These are phyloP conservation scores for Alviniconcha marisindica DNA, from an alignment of 1,140 invertebrate genomes.

Conservation along the genomic window DNA sequence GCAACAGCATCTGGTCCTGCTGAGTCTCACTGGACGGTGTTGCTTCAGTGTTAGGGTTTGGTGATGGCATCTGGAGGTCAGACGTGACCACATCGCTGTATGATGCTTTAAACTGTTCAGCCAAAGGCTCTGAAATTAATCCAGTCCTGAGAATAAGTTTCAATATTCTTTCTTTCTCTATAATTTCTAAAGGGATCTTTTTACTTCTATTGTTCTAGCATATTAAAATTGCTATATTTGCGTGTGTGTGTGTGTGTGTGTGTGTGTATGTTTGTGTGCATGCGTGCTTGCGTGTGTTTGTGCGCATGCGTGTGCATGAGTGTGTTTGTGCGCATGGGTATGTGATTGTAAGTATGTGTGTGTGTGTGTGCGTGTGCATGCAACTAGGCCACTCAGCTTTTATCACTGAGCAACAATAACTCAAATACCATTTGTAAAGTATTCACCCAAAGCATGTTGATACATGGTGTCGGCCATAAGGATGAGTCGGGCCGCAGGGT, in stretches of 20 bases:
- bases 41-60: too few relatives aligned
- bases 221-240: too few relatives aligned
- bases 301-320: too few relatives aligned
- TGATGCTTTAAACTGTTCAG: not conserved
- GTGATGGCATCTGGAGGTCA: not conserved
- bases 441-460: conserved; percentile 80
- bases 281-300: too few relatives aligned
- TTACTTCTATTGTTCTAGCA: too few relatives aligned
- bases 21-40: too few relatives aligned
- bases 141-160: not conserved
- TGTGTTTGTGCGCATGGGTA: too few relatives aligned
- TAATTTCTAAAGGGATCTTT: too few relatives aligned
- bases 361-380: not conserved
- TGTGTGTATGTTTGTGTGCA: too few relatives aligned
- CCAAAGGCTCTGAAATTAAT: conserved; percentile 26
- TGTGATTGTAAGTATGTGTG: too few relatives aligned
- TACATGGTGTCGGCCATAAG: conserved; percentile 87
- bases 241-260: too few relatives aligned
- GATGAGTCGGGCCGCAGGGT: conserved; percentile 77
- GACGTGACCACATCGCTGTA: not conserved
- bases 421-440: not conserved
- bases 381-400: not conserved
- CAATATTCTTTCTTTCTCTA: not conserved
- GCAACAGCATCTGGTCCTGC: not conserved
- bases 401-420: too few relatives aligned